These are phyloP conservation scores for Bacillus rossius DNA, from an alignment of 1,140 invertebrate genomes.

Conservation along the genomic window DNA sequence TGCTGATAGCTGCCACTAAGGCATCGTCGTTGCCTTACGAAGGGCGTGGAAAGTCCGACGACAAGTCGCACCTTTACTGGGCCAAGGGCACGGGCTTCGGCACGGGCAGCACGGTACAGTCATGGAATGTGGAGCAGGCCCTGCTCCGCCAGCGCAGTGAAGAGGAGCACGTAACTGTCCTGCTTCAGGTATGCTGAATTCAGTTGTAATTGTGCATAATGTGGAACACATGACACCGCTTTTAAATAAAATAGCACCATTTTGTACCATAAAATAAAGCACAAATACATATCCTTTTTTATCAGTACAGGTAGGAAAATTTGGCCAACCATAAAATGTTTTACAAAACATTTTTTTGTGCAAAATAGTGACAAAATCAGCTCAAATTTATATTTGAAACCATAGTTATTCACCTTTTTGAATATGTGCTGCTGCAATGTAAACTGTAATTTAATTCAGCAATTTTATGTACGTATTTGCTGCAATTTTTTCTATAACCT, in stretches of 20 bases:
- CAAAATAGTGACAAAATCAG: too few relatives aligned
- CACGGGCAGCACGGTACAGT: slow-evolving; percentile 89
- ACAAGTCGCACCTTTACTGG: slow-evolving; percentile 88
- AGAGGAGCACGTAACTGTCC: slow-evolving; percentile 87
- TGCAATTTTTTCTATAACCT: too few relatives aligned
- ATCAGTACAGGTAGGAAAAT: background rate
- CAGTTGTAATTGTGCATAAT: background rate
- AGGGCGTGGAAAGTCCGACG: slow-evolving; percentile 44
- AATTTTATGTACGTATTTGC: too few relatives aligned
- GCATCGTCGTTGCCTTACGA: slow-evolving; percentile 26
- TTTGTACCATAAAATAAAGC: background rate
- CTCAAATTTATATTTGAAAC: too few relatives aligned
- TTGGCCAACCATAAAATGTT: too few relatives aligned
- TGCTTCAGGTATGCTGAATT: slow-evolving; percentile 50
- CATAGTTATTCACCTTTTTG: too few relatives aligned
- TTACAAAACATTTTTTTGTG: too few relatives aligned
- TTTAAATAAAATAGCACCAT: background rate
- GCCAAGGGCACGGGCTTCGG: slow-evolving; percentile 93
- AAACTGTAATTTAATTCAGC: too few relatives aligned
- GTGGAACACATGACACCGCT: background rate
- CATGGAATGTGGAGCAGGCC: slow-evolving; percentile 94
- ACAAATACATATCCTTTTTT: background rate
- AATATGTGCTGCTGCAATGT: too few relatives aligned
- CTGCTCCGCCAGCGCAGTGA: slow-evolving; percentile 82
- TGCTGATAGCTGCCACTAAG: slow-evolving; percentile 31